Conservation (phyloP, 2,113 vertebrate genomes). For the Equus przewalskii region DNA sequence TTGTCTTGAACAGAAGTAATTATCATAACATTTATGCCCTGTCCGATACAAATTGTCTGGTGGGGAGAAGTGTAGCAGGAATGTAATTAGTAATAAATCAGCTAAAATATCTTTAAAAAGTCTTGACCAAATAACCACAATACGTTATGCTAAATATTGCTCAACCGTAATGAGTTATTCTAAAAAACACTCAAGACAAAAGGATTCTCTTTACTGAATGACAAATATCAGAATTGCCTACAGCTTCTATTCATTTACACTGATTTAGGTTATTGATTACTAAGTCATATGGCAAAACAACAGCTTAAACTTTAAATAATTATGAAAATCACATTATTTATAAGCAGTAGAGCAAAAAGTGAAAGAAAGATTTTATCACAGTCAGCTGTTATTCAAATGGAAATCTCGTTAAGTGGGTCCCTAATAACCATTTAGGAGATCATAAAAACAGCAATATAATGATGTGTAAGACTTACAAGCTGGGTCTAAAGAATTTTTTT, state of each 20-base stretch:
- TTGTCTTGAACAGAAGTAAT: background rate
- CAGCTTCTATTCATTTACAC: background rate
- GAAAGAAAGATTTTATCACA: background rate
- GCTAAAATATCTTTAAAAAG: background rate
- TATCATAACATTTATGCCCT: background rate
- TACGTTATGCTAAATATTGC: background rate
- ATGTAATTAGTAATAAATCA: background rate
- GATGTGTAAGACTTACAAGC: background rate
- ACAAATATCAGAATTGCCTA: background rate
- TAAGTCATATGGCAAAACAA: background rate
- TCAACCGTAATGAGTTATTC: background rate
- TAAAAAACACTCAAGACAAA: background rate
- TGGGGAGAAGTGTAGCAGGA: background rate
- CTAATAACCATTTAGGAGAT: background rate
- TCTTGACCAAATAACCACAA: background rate
- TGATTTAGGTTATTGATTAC: background rate
- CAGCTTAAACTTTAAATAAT: background rate
- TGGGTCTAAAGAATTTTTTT: background rate
- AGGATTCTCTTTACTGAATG: background rate
- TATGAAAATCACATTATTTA: background rate
- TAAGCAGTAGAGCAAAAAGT: background rate
- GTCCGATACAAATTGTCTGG: background rate
- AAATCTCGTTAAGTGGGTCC: background rate
- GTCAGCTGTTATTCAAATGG: background rate
- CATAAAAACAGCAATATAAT: background rate